Evolutionary conservation across 2,113 vertebrate species (phyloP), one percentile per base, ranked within the genome.

Genomic region (Elephantulus edwardii): DNA sequence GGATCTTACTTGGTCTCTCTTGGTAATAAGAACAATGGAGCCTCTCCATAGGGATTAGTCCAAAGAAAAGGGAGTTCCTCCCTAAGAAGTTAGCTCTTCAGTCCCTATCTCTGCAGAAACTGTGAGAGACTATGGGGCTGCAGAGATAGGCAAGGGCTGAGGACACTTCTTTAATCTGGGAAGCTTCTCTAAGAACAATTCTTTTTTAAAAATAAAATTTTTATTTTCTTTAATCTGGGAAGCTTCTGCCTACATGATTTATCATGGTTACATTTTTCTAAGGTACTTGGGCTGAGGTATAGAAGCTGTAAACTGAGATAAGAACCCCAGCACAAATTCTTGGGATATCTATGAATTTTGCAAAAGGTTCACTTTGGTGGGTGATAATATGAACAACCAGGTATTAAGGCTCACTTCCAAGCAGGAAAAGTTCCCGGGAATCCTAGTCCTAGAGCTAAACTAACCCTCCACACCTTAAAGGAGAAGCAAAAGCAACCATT

Each of bases 321-420:
- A 76, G 35, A 56, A 22, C 35, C 38, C 60, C 60, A 66, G 58
- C 56, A 20, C 79, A 90, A 84, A 48, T 80, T 88, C 80, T 81
- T 48, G 40, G 22, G 42, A 88, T 75, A 28, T 66, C 92, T 86
- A 56, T 19, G 38, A 87, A 81, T 22, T 33, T 84, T 64, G 44
- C 84, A 81, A 89, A 83, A 79, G 56, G 56, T 54, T 40, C 58
- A 30, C 44, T 90, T 81, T 86, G 54, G 44, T 80, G 10, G 40
- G 33, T 77, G 68, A 89, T 66, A 38, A 78, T 19, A 13, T 24
- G 5, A 90, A 48, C 12, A 81, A 19, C 6, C n/a, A 79, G 50
- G 62, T 20, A 64, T 64, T 88, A 52, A 19, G 56, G 38, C 66
- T 50, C 13, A 83, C 38, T 75, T 35, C 74, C 71, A 92, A 88